phyloP scores from a whole-genome alignment of 2,113 vertebrate genomes.

The Callospermophilus lateralis region DNA sequence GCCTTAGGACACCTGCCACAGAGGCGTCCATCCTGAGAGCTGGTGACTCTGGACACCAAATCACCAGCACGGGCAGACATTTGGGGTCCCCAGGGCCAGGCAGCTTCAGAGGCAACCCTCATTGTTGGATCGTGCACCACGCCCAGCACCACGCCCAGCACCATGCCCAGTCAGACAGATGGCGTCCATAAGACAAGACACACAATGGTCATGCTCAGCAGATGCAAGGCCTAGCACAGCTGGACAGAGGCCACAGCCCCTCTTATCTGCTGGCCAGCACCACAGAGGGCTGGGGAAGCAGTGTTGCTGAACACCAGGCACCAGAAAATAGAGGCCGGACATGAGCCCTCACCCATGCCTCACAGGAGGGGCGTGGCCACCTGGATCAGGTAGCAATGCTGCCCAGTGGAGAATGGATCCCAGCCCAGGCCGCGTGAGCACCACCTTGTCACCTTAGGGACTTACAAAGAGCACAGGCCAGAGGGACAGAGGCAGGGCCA shows the following conservation, averaged over 20 bases:
- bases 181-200: not conserved
- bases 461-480: not conserved
- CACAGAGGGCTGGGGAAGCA: rapidly evolving
- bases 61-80: rapidly evolving
- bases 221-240: not conserved
- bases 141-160: rapidly evolving
- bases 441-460: not conserved
- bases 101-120: rapidly evolving
- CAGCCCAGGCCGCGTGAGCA: rapidly evolving
- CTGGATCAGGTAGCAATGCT: rapidly evolving
- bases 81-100: rapidly evolving
- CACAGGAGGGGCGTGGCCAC: no score
- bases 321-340: no score
- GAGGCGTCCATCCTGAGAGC: no score
- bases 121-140: rapidly evolving
- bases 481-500: not conserved
- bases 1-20: no score
- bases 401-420: not conserved
- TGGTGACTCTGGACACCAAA: not conserved
- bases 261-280: rapidly evolving
- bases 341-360: no score
- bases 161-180: rapidly evolving
- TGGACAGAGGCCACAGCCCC: not conserved
- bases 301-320: not conserved
- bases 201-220: rapidly evolving